Percentiles rank a stretch among this genome's conserved stretches.
These are phyloP conservation scores for Dendroctonus ponderosae DNA, from an alignment of 1,140 invertebrate species.

Conservation along the genomic window DNA sequence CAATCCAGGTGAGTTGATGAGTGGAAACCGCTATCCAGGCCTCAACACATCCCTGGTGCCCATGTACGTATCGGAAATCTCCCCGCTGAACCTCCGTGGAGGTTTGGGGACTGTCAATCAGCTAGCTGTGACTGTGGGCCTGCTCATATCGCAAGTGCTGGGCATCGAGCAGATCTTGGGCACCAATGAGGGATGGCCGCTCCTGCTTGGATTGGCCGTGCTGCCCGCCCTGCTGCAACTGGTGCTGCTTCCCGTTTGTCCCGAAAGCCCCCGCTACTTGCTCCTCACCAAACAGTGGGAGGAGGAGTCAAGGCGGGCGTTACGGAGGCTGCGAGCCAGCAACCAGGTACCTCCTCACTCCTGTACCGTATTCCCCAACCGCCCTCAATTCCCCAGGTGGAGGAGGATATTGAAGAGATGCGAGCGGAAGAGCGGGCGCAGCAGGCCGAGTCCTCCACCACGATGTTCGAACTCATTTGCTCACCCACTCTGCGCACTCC, in stretches of 20 bases:
- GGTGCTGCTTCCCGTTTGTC: constrained; percentile 86
- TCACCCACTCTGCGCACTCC: constrained; percentile 85
- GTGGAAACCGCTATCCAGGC: constrained; percentile 52
- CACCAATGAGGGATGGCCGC: constrained; percentile 88
- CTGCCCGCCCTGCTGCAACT: constrained; percentile 90
- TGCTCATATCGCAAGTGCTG: constrained; percentile 82
- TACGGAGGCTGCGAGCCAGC: constrained; percentile 76
- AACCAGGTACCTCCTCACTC: constrained; percentile 54
- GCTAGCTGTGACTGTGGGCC: constrained; percentile 87
- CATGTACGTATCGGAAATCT: constrained; percentile 98
- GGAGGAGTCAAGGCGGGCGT: constrained; percentile 83
- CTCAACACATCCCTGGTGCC: constrained; percentile 93
- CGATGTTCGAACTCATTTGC: constrained; percentile 85
- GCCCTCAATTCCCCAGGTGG: constrained; percentile 50
- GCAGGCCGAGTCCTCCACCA: constrained; percentile 85
- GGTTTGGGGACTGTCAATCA: constrained; percentile 93
- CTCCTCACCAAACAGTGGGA: constrained; percentile 93
- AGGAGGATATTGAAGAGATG: constrained; percentile 96
- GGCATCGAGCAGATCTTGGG: constrained; percentile 92
- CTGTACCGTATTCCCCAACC: background rate
- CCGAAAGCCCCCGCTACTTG: constrained; percentile 80
- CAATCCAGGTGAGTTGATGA: background rate
- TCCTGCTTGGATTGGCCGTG: constrained; percentile 84
- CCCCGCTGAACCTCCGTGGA: constrained; percentile 88
- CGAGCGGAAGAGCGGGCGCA: constrained; percentile 87